phyloP scores from a whole-genome alignment of 2,888 invertebrate species.

The Corythucha ciliata region DNA sequence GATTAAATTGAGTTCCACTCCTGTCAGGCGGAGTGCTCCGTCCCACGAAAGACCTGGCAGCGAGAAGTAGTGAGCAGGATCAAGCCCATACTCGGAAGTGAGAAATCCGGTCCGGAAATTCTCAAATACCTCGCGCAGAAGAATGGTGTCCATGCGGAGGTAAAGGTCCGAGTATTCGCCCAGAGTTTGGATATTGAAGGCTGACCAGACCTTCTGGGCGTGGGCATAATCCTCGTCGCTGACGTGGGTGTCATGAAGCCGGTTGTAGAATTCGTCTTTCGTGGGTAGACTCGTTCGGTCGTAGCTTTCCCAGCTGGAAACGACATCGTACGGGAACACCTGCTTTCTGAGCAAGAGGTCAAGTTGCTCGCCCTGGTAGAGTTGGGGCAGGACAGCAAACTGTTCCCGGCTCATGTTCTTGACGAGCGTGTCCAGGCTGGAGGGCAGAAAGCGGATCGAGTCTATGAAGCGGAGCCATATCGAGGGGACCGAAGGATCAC shows the following conservation, averaged over 20 bases:
- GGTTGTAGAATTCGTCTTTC: constrained; percentile 34
- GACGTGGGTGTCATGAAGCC: constrained; percentile 32
- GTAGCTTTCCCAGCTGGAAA: constrained; percentile 17
- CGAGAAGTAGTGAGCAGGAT: constrained; percentile 24
- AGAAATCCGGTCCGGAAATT: constrained; percentile 24
- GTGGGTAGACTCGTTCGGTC: constrained; percentile 31
- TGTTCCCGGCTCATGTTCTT: too few species aligned
- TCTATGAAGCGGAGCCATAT: constrained; percentile 1
- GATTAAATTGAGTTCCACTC: constrained; percentile 24
- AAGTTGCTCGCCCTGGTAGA: too few species aligned
- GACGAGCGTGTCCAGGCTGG: neutral
- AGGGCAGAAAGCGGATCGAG: neutral
- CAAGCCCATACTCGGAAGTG: constrained; percentile 20
- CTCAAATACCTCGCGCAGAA: constrained; percentile 28
- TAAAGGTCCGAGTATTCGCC: constrained; percentile 37
- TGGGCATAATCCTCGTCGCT: constrained; percentile 37
- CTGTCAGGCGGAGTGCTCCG: constrained; percentile 17
- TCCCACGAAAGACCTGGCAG: constrained; percentile 18
- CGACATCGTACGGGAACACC: constrained; percentile 34
- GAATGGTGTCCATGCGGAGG: constrained; percentile 19
- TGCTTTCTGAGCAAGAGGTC: too few species aligned
- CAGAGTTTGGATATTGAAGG: constrained; percentile 37
- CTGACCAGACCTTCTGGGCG: constrained; percentile 38
- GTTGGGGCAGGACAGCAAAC: too few species aligned
- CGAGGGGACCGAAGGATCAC: too few species aligned